Evolutionary conservation across 2,888 invertebrate species (phyloP).

Genomic region (Rotaria macrura): DNA sequence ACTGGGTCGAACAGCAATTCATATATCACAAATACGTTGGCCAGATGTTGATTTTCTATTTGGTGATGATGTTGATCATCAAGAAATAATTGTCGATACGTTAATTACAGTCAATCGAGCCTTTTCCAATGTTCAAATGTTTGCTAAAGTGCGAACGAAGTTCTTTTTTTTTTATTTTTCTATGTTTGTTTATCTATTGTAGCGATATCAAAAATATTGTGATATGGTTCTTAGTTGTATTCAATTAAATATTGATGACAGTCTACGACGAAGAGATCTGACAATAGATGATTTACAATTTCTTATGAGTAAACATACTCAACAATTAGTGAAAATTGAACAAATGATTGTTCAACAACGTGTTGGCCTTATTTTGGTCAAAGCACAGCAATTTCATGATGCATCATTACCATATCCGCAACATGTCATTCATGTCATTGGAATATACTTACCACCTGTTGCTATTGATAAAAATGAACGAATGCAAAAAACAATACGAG

Average conservation of each 20-base stretch:
- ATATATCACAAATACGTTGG: conserved; percentile 24
- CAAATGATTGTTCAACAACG: conserved; percentile 26
- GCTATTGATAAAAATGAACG: conserved; percentile 28
- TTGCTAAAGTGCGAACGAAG: not conserved
- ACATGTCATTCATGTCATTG: conserved; percentile 13
- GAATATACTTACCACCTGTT: conserved; percentile 23
- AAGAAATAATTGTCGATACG: conserved; percentile 17
- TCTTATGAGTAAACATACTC: conserved; percentile 26
- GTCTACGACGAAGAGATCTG: conserved; percentile 12
- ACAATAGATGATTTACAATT: conserved; percentile 27
- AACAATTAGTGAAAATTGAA: conserved; percentile 25
- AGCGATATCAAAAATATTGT: conserved; percentile 31
- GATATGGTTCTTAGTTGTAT: conserved; percentile 28
- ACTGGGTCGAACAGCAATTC: not conserved
- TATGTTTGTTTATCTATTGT: not conserved
- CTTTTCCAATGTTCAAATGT: conserved; percentile 12
- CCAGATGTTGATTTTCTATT: conserved; percentile 33
- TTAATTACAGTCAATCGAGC: conserved; percentile 25
- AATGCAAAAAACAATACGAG: conserved; percentile 32
- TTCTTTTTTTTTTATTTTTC: too few species aligned
- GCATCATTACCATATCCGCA: conserved; percentile 16
- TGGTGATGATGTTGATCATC: conserved; percentile 33
- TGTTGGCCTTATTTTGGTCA: conserved; percentile 25
- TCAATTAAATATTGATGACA: conserved; percentile 26
- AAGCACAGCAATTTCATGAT: conserved; percentile 19